Evolutionary conservation across 2,888 invertebrate genomes (phyloP).

Genomic region (Gryllus longicercus): DNA sequence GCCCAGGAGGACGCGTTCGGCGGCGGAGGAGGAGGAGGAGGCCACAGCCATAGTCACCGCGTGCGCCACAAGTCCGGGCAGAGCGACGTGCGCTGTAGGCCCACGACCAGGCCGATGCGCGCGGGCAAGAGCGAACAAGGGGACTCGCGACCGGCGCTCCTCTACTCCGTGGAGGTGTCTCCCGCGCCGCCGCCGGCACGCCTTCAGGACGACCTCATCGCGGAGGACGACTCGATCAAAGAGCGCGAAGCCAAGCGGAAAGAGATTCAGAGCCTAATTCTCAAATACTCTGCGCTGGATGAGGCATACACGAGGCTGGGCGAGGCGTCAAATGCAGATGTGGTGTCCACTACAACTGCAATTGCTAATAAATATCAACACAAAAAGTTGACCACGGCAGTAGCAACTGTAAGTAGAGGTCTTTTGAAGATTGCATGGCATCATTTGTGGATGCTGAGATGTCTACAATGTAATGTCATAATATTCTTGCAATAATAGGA

Average conservation of each 20-base stretch:
- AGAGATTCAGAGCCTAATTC: slow-evolving; percentile 76
- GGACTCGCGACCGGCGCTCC: slow-evolving; percentile 52
- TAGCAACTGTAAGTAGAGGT: slow-evolving; percentile 33
- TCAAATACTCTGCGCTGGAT: slow-evolving; percentile 77
- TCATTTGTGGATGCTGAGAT: no score
- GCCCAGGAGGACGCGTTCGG: not conserved
- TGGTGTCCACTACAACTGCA: slow-evolving; percentile 25
- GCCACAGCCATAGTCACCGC: slow-evolving; percentile 40
- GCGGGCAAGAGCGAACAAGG: slow-evolving; percentile 62
- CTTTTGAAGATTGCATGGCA: no score
- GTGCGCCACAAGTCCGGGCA: slow-evolving; percentile 50
- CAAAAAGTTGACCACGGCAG: slow-evolving; percentile 31
- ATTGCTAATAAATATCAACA: slow-evolving; percentile 35
- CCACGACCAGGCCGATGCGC: slow-evolving; percentile 49
- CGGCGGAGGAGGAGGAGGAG: slow-evolving; percentile 30
- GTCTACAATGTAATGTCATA: no score
- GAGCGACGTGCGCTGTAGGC: slow-evolving; percentile 47
- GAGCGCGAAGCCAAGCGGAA: slow-evolving; percentile 78
- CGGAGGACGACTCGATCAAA: slow-evolving; percentile 56
- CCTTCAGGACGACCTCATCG: slow-evolving; percentile 48
- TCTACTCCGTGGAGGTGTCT: slow-evolving; percentile 55
- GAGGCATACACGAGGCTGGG: slow-evolving; percentile 61
- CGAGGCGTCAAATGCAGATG: slow-evolving; percentile 38
- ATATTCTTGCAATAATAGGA: no score
- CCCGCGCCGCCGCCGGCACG: slow-evolving; percentile 47